Evolutionary conservation across 2,888 invertebrate species (phyloP).

Genomic region (Lasioglossum lativentre): DNA sequence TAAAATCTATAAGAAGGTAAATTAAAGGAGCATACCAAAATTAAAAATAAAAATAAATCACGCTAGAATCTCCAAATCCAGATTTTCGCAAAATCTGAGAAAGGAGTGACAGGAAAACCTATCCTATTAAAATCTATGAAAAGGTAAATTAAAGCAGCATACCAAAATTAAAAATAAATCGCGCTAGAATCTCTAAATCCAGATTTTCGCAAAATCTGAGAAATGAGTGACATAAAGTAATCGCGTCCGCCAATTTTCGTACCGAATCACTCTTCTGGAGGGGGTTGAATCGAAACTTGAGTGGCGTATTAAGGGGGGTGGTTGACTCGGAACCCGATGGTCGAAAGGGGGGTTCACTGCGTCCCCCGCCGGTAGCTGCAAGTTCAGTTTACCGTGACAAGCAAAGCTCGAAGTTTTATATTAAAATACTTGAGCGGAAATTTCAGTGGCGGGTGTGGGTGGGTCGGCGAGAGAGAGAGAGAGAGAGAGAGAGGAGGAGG

Average conservation of each 20-base stretch:
- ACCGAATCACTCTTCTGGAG: background rate
- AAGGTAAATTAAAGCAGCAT: too few relatives aligned
- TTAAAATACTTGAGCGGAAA: slow-evolving; percentile 31
- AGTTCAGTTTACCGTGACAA: slow-evolving; percentile 31
- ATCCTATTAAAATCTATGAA: too few relatives aligned
- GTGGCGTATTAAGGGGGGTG: background rate
- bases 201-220: background rate
- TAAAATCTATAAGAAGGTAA: too few relatives aligned
- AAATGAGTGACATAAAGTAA: background rate
- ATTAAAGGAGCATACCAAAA: too few relatives aligned
- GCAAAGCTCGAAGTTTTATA: slow-evolving; percentile 25
- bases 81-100: background rate
- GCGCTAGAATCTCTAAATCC: background rate
- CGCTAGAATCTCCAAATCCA: background rate
- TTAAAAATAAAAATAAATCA: background rate
- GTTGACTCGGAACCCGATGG: background rate
- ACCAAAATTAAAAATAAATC: background rate
- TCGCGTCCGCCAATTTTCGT: background rate
- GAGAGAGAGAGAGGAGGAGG: background rate
- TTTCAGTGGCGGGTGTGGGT: background rate
- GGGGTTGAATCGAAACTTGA: background rate
- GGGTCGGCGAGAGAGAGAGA: background rate
- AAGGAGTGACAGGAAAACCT: background rate
- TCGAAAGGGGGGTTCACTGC: background rate
- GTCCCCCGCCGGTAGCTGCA: background rate